Percentiles rank a stretch among this genome's conserved stretches.
Evolutionary conservation across 2,113 vertebrate species (phyloP).

Genomic region (Ranitomeya imitator): DNA sequence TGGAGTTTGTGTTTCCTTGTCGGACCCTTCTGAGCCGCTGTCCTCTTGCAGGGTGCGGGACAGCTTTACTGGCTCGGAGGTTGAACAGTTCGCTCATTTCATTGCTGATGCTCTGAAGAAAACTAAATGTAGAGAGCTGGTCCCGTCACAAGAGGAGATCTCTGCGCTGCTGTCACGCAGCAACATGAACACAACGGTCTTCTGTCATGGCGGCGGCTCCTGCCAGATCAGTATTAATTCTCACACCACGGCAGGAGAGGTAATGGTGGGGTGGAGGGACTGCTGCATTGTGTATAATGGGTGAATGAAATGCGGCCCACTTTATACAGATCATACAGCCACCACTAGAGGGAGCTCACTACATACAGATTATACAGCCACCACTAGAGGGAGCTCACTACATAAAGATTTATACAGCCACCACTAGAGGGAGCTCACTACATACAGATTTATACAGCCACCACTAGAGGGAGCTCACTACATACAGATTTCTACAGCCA

Average conservation of each 20-base stretch:
- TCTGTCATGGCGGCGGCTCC: conserved; percentile 91
- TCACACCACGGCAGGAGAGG: conserved; percentile 92
- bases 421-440: neutral
- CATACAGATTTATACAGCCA: neutral
- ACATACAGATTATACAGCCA: neutral
- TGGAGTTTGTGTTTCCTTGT: no score
- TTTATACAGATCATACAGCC: neutral
- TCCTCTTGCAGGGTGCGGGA: conserved; percentile 77
- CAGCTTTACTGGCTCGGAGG: conserved; percentile 81
- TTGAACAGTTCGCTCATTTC: conserved; percentile 84
- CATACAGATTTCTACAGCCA: neutral
- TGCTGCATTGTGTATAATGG: neutral
- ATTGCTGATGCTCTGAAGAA: conserved; percentile 87
- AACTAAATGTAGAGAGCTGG: conserved; percentile 87
- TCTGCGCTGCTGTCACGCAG: conserved; percentile 84
- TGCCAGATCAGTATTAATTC: conserved; percentile 95
- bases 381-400: neutral
- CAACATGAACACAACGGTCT: conserved; percentile 91
- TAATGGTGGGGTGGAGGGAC: conserved; percentile 59
- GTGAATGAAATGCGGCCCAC: no score
- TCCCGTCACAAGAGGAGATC: conserved; percentile 92
- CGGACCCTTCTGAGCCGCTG: conserved; percentile 55
- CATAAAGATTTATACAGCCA: neutral
- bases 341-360: no score
- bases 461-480: neutral